These are phyloP conservation scores for Apistogramma diplotaenia DNA, from an alignment of 2,113 vertebrate genomes.

Conservation along the genomic window DNA sequence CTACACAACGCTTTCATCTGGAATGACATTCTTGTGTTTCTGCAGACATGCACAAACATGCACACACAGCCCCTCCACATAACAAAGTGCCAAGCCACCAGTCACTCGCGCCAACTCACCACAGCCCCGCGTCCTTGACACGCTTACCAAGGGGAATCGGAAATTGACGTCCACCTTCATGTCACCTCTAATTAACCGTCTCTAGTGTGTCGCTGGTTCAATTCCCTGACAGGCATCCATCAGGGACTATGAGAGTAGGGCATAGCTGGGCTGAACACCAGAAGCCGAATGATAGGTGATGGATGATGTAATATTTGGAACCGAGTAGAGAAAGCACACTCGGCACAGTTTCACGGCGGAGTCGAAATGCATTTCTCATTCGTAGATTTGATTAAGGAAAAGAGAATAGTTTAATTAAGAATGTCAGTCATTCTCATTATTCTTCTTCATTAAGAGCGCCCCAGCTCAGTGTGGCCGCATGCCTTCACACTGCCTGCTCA, in stretches of 20 bases:
- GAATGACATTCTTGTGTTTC: neutral
- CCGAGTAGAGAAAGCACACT: slow-evolving; percentile 33
- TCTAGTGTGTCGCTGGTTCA: slow-evolving; percentile 61
- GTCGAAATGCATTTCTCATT: slow-evolving; percentile 62
- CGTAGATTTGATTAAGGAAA: slow-evolving; percentile 67
- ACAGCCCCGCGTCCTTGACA: slow-evolving; percentile 78
- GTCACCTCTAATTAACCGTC: slow-evolving; percentile 75
- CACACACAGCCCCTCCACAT: neutral
- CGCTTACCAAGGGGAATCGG: slow-evolving; percentile 65
- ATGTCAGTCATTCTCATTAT: slow-evolving; percentile 54
- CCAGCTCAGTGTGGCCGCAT: neutral
- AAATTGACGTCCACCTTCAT: slow-evolving; percentile 63
- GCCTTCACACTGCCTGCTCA: neutral
- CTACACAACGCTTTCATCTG: neutral
- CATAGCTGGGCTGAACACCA: slow-evolving; percentile 15
- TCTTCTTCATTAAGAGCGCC: slow-evolving; percentile 45
- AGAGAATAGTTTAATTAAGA: slow-evolving; percentile 72
- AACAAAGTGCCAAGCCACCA: slow-evolving; percentile 29
- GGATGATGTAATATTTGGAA: slow-evolving; percentile 64
- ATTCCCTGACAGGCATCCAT: slow-evolving; percentile 70
- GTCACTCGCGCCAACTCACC: slow-evolving; percentile 37
- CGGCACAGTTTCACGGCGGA: slow-evolving; percentile 43
- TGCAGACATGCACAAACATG: neutral
- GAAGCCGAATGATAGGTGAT: slow-evolving; percentile 44
- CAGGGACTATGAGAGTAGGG: slow-evolving; percentile 59